Evolutionary conservation across 2,888 invertebrate species (phyloP), one percentile per base, ranked within the genome.

Genomic region (Dione juno): DNA sequence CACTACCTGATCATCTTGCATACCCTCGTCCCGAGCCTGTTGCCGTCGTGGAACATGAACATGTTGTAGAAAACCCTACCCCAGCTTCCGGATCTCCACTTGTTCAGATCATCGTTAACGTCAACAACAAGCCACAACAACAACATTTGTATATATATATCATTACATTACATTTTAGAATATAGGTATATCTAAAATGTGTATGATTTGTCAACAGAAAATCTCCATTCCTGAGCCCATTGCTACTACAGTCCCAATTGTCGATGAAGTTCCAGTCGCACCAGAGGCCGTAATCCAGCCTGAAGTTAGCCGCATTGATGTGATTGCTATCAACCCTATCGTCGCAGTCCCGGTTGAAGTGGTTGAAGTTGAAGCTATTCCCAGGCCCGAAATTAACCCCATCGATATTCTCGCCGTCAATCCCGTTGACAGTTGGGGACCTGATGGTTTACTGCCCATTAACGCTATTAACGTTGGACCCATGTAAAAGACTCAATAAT

Each of bases 41-140:
- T 1, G 75, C 78, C 8, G 71, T 74, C 35, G 54, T 75, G 28
- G 72, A 75, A 54, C 74, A 74, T 59, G 76, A 76, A 57, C 75
- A 80, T 74, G 85, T 21, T 0, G 37, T 28, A 48, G 69, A 72
- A 21, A 21, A 50, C 53, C 71, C 75, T 14, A 59, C 65, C 7
- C 73, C 75, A n/a, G 71, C 65, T n/a, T 57, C 74, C 37, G 41
- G 73, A 72, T 63, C 77, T 77, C 86, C 88, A 71, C 83, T 86
- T 43, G 85, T 88, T n/a, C 81, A 86, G 77, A 82, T 84, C 78
- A 81, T 85, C 78, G 70, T 83, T 70, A 85, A 87, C 76, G 79
- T 84, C 28, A 79, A 83, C 69, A 70, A 74, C 54, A 68, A 80
- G 48, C 71, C 78, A 69, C 70, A 79, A 74, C 82, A 82, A 7